Evolutionary conservation across 2,797 vertebrate genomes (phyloP).

Genomic region (Atherinosoma microstoma): DNA sequence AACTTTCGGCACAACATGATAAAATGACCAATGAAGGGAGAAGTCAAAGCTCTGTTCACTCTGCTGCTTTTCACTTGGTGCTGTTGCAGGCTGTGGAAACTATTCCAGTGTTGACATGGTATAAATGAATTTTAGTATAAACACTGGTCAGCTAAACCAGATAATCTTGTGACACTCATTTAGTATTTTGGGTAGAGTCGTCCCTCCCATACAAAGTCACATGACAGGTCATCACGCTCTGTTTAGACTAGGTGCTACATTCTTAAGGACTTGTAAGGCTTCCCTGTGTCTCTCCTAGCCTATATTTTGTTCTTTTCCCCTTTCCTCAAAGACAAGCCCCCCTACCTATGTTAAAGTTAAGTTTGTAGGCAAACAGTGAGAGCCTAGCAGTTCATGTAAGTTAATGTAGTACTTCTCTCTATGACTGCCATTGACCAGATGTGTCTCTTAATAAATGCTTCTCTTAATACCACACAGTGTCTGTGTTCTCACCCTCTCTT

Average conservation of each 20-base stretch:
- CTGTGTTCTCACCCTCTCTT: slow-evolving; percentile 44
- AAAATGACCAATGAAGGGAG: neutral
- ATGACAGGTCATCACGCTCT: slow-evolving; percentile 62
- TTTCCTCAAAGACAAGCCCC: slow-evolving; percentile 14
- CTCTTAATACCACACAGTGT: slow-evolving; percentile 49
- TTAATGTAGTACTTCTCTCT: slow-evolving; percentile 19
- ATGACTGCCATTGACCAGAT: slow-evolving; percentile 29
- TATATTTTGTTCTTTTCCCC: slow-evolving; percentile 15
- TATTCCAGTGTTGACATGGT: slow-evolving; percentile 13
- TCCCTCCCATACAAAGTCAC: slow-evolving; percentile 47
- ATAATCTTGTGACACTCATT: slow-evolving; percentile 65
- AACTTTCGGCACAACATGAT: neutral
- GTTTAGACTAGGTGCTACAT: slow-evolving; percentile 77
- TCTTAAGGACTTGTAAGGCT: slow-evolving; percentile 54
- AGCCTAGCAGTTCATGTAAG: slow-evolving; percentile 25
- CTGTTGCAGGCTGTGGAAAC: slow-evolving; percentile 20
- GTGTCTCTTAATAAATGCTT: slow-evolving; percentile 44
- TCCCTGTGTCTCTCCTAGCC: slow-evolving; percentile 24
- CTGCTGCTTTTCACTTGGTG: slow-evolving; percentile 27
- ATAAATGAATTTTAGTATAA: slow-evolving; percentile 5
- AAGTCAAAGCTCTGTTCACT: slow-evolving; percentile 6
- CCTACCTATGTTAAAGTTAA: slow-evolving; percentile 23
- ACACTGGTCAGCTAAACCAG: slow-evolving; percentile 33
- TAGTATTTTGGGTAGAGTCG: slow-evolving; percentile 34
- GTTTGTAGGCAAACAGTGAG: slow-evolving; percentile 41